A percentile compares a stretch with the other conserved stretches of the same genome.
Evolutionary conservation across 1,140 invertebrate species (phyloP).

Genomic region (Ceratitis capitata): DNA sequence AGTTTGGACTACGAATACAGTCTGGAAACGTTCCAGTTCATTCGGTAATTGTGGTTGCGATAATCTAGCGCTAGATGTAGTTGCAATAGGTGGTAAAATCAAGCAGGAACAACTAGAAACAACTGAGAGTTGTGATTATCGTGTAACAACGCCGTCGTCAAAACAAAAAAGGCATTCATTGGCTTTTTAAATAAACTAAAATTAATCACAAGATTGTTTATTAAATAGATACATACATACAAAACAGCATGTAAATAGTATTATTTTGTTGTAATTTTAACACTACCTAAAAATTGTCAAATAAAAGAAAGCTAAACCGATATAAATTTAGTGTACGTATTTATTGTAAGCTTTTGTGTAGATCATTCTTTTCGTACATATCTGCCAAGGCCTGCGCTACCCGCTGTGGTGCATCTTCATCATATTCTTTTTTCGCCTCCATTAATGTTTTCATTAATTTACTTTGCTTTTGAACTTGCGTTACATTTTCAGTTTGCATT

Average conservation of each 20-base stretch:
- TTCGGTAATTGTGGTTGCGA: not conserved
- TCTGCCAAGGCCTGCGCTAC: not conserved
- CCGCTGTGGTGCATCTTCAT: not conserved
- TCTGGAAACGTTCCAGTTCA: not conserved
- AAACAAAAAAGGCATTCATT: not conserved
- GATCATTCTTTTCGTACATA: not conserved
- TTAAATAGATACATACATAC: not conserved
- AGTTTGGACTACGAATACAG: not conserved
- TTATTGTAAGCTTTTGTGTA: not conserved
- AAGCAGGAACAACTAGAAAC: not conserved
- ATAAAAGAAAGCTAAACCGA: not conserved
- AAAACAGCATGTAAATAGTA: not conserved
- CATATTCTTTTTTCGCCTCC: not conserved
- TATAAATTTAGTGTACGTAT: not conserved
- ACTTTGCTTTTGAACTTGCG: not conserved
- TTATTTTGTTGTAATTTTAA: too few relatives aligned
- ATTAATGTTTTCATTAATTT: not conserved
- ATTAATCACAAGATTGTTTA: not conserved
- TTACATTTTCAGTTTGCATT: not conserved
- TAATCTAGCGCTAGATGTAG: not conserved
- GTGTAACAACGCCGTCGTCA: not conserved
- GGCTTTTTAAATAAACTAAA: not conserved
- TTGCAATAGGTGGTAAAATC: not conserved
- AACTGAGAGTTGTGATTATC: too few relatives aligned
- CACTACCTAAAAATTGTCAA: not conserved